These are phyloP conservation scores for Bombus soroeensis DNA, from an alignment of 1,140 invertebrate species.

Conservation along the genomic window DNA sequence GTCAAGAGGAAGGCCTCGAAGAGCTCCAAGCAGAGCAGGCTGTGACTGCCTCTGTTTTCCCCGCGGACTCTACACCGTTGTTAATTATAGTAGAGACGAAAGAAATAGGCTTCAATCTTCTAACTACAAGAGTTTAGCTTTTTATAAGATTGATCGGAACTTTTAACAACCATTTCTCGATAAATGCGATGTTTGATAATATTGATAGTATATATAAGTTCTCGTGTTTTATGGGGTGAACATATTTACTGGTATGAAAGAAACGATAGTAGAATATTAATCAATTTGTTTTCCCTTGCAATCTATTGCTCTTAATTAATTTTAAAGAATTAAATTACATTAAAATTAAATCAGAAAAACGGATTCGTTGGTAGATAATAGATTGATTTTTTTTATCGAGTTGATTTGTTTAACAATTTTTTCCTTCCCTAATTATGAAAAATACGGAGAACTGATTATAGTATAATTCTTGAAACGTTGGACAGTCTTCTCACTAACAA, in stretches of 20 bases:
- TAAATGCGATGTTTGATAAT: background rate
- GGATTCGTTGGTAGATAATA: too few relatives aligned
- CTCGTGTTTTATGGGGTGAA: background rate
- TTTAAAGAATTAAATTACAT: too few relatives aligned
- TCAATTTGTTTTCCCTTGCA: background rate
- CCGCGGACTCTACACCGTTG: constrained; percentile 20
- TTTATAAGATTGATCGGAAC: background rate
- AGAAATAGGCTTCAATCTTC: constrained; percentile 2
- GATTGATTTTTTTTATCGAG: too few relatives aligned
- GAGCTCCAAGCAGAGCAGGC: constrained; percentile 20
- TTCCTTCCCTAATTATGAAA: background rate
- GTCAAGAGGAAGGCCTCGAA: constrained; percentile 26
- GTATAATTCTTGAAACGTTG: too few relatives aligned
- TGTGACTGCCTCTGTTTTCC: constrained; percentile 1
- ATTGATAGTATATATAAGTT: too few relatives aligned
- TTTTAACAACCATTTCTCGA: background rate
- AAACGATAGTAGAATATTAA: background rate
- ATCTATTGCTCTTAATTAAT: background rate
- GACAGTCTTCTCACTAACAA: too few relatives aligned
- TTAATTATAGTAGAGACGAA: constrained; percentile 22
- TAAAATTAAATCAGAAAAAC: too few relatives aligned
- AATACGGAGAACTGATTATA: background rate
- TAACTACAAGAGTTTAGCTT: background rate
- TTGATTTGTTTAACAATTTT: too few relatives aligned
- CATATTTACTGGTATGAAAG: background rate